Base-by-base conservation (phyloP, 2,797 vertebrate species). In the Onychomys torridus region DNA sequence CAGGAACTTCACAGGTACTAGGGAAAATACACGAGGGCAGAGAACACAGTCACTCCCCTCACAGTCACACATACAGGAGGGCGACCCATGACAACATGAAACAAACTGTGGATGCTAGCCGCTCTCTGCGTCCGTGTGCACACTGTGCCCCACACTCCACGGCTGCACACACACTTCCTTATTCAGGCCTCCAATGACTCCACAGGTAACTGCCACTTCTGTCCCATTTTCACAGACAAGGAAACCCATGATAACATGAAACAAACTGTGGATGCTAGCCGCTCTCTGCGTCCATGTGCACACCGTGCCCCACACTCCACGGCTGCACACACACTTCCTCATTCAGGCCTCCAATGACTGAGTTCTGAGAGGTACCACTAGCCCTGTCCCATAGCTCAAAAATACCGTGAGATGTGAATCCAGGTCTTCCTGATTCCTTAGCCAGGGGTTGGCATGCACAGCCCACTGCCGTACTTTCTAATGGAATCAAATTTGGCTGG, bases 391-490 rank as follows among this genome's bases (percentile, higher is more conserved):
- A n/a, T 0, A 91, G 37, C 63, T 40, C 55, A 91, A 63, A 81
- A 67, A 78, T 2, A 17, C 57, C 19, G 37, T 76, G 43, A 71
- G 61, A 95, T 93, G 93, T 90, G 85, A 91, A 92, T n/a, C 85
- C 27, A 61, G 6, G 29, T 16, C 63, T 78, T 88, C 78, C 69
- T 49, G 37, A 92, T 79, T 46, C 82, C 32, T 88, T 88, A 37
- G 43, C 13, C 29, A 46, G 46, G 78, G 21, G 6, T 27, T 43
- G n/a, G 93, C 82, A 96, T 46, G 63, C 2, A 57, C 19, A 23
- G 43, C 23, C 32, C 59, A 61, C 81, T 65, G 46, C 32, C 63
- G 77, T 13, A 81, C 55, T 85, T 94, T 86, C 67, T 79, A 91
- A 29, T 65, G 85, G 92, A 86, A 90, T 67, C 40, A 52, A 49